These are phyloP conservation scores for Ophion costatus DNA, from an alignment of 2,888 invertebrate genomes.

Conservation along the genomic window DNA sequence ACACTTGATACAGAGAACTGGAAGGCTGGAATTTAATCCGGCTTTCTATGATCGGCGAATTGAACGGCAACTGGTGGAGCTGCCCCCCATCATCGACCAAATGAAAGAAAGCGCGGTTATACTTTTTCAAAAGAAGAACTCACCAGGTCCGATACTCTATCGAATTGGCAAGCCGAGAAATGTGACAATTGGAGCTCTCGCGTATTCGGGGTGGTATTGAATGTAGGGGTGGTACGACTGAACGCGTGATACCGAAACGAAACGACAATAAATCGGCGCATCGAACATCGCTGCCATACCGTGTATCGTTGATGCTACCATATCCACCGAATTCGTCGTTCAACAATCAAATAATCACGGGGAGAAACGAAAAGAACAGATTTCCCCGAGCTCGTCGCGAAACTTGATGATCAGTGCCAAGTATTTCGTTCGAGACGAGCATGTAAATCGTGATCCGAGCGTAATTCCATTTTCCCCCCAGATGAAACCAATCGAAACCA, in stretches of 20 bases:
- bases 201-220: neutral
- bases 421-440: neutral
- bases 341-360: neutral
- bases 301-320: slow-evolving; percentile 31
- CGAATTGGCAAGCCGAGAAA: neutral
- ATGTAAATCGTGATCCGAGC: neutral
- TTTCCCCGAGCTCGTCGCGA: neutral
- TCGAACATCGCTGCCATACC: slow-evolving; percentile 34
- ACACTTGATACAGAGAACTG: slow-evolving; percentile 82
- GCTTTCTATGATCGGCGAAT: slow-evolving; percentile 82
- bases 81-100: slow-evolving; percentile 75
- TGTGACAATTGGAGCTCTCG: neutral
- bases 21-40: slow-evolving; percentile 81
- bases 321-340: neutral
- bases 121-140: neutral
- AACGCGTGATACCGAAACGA: slow-evolving; percentile 46
- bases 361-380: neutral
- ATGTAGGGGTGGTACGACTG: slow-evolving; percentile 40
- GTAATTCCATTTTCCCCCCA: neutral
- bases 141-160: neutral
- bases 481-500: neutral
- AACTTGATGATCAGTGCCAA: neutral
- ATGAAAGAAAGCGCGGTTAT: slow-evolving; percentile 64
- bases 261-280: slow-evolving; percentile 63
- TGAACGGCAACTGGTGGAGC: slow-evolving; percentile 82